Evolutionary conservation across 2,888 invertebrate species (phyloP).

Genomic region (Cryptosula pallasiana): DNA sequence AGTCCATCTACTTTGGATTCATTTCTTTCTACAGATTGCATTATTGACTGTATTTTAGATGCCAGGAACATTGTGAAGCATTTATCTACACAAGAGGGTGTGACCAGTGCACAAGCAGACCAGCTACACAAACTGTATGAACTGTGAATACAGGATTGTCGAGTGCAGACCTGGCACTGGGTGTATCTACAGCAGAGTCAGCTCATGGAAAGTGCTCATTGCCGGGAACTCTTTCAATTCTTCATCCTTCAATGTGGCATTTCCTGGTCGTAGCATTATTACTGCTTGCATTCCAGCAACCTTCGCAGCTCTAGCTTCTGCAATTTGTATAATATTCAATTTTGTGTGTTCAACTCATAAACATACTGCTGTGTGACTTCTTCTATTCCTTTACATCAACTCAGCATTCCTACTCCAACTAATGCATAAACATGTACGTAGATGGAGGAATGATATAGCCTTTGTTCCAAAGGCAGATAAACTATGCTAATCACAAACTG

Average conservation of each 20-base stretch:
- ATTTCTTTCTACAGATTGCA: too few species aligned
- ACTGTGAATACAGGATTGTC: too few species aligned
- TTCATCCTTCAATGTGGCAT: slow-evolving; percentile 64
- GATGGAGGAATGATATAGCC: too few species aligned
- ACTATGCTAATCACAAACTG: too few species aligned
- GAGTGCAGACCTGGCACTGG: not conserved
- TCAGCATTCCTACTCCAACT: not conserved
- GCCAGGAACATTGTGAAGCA: not conserved
- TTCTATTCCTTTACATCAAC: too few species aligned
- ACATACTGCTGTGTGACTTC: too few species aligned
- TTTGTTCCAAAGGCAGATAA: too few species aligned
- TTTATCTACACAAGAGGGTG: not conserved
- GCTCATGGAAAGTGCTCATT: slow-evolving; percentile 36
- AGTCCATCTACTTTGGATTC: too few species aligned
- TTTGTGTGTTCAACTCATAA: too few species aligned
- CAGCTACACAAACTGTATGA: not conserved
- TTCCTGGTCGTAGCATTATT: slow-evolving; percentile 74
- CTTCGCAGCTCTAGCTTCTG: slow-evolving; percentile 80
- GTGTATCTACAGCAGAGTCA: not conserved
- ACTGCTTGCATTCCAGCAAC: slow-evolving; percentile 66
- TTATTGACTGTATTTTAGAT: too few species aligned
- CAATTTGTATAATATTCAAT: slow-evolving; percentile 36
- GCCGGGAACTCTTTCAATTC: slow-evolving; percentile 47
- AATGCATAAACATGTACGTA: too few species aligned
- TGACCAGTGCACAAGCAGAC: not conserved